A percentile compares a stretch with the other conserved stretches of the same genome.
phyloP scores from a whole-genome alignment of 2,888 invertebrate genomes.

The Eilema sororculum region DNA sequence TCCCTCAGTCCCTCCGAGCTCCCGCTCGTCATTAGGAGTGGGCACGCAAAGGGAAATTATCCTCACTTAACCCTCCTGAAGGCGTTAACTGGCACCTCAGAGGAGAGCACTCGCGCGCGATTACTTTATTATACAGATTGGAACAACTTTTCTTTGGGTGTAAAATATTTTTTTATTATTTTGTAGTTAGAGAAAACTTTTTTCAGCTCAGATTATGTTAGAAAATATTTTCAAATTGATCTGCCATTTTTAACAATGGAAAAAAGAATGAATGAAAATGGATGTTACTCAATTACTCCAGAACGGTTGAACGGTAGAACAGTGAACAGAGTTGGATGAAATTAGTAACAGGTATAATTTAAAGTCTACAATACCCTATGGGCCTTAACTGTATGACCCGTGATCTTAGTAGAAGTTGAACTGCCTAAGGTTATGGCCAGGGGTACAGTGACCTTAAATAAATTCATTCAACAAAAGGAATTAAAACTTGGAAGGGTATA shows the following conservation, averaged over 20 bases:
- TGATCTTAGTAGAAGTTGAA: neutral
- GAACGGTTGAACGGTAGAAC: too few species aligned
- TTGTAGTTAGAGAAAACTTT: slow-evolving; percentile 16
- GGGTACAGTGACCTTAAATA: neutral
- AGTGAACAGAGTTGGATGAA: neutral
- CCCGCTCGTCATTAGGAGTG: slow-evolving; percentile 78
- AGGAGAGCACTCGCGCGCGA: slow-evolving; percentile 78
- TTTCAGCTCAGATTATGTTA: slow-evolving; percentile 6
- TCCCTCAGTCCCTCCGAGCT: slow-evolving; percentile 54
- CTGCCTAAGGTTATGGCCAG: neutral
- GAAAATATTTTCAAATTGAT: slow-evolving; percentile 10
- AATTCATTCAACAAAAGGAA: neutral
- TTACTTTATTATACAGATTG: slow-evolving; percentile 85
- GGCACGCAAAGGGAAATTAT: slow-evolving; percentile 87
- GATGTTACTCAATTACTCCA: too few species aligned
- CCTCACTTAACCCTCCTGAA: slow-evolving; percentile 85
- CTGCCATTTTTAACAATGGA: slow-evolving; percentile 17
- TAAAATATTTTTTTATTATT: slow-evolving; percentile 46
- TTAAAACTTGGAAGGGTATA: neutral
- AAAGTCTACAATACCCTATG: neutral
- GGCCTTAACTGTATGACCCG: neutral
- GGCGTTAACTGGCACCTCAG: slow-evolving; percentile 86
- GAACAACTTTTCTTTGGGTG: slow-evolving; percentile 75
- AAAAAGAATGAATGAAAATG: too few species aligned
- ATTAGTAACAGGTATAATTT: neutral